Evolutionary conservation across 2,797 vertebrate species (phyloP), one percentile per base, ranked within the genome.

Genomic region (Anas capensis): DNA sequence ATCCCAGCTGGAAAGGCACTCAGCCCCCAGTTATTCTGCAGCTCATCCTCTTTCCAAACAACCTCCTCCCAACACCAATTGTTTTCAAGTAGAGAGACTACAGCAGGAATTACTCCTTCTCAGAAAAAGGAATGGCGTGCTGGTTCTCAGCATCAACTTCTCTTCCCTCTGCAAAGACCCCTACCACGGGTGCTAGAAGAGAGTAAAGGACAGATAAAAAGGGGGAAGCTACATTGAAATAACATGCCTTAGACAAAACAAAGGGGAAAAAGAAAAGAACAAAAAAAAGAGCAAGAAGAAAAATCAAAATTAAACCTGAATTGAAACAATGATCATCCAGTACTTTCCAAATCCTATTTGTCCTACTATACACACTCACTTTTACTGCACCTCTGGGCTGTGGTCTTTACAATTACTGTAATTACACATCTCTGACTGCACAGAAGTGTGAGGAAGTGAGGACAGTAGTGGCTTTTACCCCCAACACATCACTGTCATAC

Each of bases 101-200:
- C 36, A 73, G 60, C 38, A 51, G 31, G 33, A 65, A 18, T 14
- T 58, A 11, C 16, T 20, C 38, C 14, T 72, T 57, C 24, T 38
- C 40, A 36, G 24, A 66, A 3, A 19, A 36, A 34, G 3, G 14
- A 60, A 73, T 1, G 1, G 27, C 27, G 8, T 1, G 2, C 42
- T 77, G 24, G 8, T 81, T 90, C 56, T 61, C 65, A 92, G 7
- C 18, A 24, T 56, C 13, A 82, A 14, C 31, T 36, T 11, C 70
- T 36, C 33, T 42, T 23, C 44, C n/a, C 38, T 66, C 51, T 46
- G 29, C 31, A 62, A 84, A 89, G 17, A 72, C 13, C 8, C 69
- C 54, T 46, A 92, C 29, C 14, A 21, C 2, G 4, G n/a, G 18
- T 69, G 19, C 33, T 48, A 60, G 18, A 66, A 53, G 1, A 10